phyloP scores from a whole-genome alignment of 2,797 vertebrate genomes.

The Micromesistius poutassou region DNA sequence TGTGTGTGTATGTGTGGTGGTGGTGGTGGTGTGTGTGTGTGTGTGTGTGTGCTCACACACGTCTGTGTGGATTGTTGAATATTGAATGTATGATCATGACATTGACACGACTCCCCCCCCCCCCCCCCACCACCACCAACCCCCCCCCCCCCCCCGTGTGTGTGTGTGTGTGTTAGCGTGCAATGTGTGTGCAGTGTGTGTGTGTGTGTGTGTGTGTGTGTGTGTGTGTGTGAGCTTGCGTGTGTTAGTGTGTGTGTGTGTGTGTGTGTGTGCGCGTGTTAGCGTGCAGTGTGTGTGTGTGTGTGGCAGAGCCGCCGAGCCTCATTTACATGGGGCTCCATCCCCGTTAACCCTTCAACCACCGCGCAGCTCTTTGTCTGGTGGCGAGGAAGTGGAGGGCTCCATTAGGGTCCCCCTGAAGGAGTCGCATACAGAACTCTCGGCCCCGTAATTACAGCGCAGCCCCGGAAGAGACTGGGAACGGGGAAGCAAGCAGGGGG shows the following conservation, averaged over 20 bases:
- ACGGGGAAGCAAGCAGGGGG: not conserved
- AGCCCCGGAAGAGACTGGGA: conserved; percentile 35
- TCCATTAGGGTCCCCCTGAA: conserved; percentile 41
- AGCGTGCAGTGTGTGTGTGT: conserved; percentile 58
- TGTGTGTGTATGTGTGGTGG: not conserved
- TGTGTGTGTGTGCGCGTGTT: conserved; percentile 36
- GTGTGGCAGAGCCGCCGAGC: conserved; percentile 46
- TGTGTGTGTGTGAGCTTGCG: conserved; percentile 56
- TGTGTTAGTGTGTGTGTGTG: conserved; percentile 54
- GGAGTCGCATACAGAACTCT: conserved; percentile 50
- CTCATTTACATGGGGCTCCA: conserved; percentile 69
- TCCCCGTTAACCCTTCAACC: conserved; percentile 59
- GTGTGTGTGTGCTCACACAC: not conserved
- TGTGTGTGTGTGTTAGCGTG: conserved; percentile 42
- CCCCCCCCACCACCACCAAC: conserved; percentile 12
- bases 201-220: conserved; percentile 49
- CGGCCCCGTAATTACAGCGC: conserved; percentile 53
- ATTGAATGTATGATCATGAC: conserved; percentile 63
- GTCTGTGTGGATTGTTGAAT: conserved; percentile 37
- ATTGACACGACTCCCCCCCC: conserved; percentile 41
- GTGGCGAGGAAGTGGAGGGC: conserved; percentile 52
- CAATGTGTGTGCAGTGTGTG: conserved; percentile 66
- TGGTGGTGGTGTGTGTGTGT: not conserved
- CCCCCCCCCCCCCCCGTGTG: no score
- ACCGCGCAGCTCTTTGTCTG: conserved; percentile 54